Evolutionary conservation across 2,888 invertebrate species (phyloP), one percentile per base, ranked within the genome.

Genomic region (Neuroscelio doddi): DNA sequence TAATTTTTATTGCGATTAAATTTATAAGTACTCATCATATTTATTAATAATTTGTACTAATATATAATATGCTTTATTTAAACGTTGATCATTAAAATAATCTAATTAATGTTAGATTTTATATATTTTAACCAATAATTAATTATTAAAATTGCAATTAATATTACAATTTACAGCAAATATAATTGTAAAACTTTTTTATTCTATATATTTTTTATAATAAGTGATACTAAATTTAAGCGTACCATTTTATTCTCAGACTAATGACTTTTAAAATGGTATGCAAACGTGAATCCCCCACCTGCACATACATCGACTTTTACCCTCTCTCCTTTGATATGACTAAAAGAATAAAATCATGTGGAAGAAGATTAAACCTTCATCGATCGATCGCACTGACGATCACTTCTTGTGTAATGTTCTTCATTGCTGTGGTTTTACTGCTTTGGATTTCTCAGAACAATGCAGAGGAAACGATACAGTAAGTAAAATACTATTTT

Each of bases 301-400:
- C 46, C 44, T 7, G 15, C 5, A 15, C n/a, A 30, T 27, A 39
- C 64, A 57, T 61, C 69, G 67, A 45, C 64, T 49, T 41, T 34
- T 52, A 29, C 53, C 66, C 55, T 45, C 61, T 62, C 64, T 51
- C 62, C 24, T 8, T n/a, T 50, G 58, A 42, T 56, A 68, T 41
- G 24, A 36, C 58, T 39, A 41, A 55, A 67, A 69, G 58, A 61
- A 77, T 74, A 74, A 74, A 76, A 69, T 61, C 50, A 34, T 68
- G 64, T 51, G 65, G 49, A 68, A 64, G 63, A 46, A 56, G 58
- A 64, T 44, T 56, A 47, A 55, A 53, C 62, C 55, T 68, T 45
- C 50, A 47, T 66, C 59, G 64, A 55, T 57, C 67, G 57, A 42
- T 66, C 52, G 66, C 46, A 42, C 26, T 57, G 58, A 46, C 47